Conservation (phyloP, 1,140 invertebrate genomes). For the Drosophila pruinosa region DNA sequence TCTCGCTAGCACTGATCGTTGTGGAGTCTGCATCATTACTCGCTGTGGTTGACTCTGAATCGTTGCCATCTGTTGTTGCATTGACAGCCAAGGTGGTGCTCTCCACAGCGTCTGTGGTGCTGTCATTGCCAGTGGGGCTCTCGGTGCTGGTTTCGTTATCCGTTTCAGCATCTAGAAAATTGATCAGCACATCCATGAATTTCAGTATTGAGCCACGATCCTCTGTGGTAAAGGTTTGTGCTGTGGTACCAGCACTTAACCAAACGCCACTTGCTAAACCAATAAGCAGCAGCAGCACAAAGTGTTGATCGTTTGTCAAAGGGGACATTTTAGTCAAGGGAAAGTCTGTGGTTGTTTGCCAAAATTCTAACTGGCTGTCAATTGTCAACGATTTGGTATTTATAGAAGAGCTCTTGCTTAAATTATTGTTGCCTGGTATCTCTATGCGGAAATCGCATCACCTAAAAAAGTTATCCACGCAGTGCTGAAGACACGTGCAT, state of each 20-base stretch:
- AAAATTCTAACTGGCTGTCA: conserved; percentile 33
- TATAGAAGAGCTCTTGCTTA: conserved; percentile 2
- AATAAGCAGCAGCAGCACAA: conserved; percentile 29
- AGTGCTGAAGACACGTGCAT: conserved; percentile 7
- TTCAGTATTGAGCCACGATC: conserved; percentile 58
- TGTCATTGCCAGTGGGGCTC: neutral
- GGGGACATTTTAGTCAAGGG: conserved; percentile 20
- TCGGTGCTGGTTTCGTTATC: conserved; percentile 31
- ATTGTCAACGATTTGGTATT: conserved; percentile 4
- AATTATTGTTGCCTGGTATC: conserved; percentile 6
- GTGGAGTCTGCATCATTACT: neutral
- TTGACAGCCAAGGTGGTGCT: conserved; percentile 18
- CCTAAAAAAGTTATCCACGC: conserved; percentile 4
- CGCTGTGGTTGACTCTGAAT: conserved; percentile 8
- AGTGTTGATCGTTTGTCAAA: conserved; percentile 30
- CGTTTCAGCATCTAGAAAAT: conserved; percentile 52
- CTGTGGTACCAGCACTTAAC: neutral
- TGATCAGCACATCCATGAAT: conserved; percentile 57
- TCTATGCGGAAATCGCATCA: conserved; percentile 32
- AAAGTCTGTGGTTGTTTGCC: conserved; percentile 4
- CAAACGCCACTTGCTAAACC: conserved; percentile 1
- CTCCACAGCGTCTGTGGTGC: neutral
- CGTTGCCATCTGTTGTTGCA: conserved; percentile 3
- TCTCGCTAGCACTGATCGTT: neutral
- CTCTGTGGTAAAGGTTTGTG: conserved; percentile 48